Conservation (phyloP, 92 coral and sea anemone genomes). For the Pocillopora grandis region DNA sequence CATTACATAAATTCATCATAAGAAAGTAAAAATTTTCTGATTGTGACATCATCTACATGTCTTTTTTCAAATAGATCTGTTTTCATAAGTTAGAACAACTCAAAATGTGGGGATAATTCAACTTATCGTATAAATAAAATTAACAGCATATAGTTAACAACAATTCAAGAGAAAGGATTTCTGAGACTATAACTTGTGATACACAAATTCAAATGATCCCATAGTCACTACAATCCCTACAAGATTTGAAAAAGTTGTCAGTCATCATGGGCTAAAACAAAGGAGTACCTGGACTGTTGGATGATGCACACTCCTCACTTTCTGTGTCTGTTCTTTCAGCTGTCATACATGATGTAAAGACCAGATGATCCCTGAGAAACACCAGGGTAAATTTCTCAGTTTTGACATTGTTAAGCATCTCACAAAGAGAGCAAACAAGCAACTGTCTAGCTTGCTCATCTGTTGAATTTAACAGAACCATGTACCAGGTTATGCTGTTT, state of each 20-base stretch:
- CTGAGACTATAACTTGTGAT: too few species aligned
- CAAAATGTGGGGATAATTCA: too few species aligned
- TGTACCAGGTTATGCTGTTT: background rate
- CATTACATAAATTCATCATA: too few species aligned
- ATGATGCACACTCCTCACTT: conserved; percentile 21
- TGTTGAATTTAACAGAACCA: conserved; percentile 42
- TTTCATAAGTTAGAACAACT: too few species aligned
- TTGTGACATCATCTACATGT: too few species aligned
- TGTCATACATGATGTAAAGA: conserved; percentile 45
- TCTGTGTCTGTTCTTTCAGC: conserved; percentile 45
- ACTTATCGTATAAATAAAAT: too few species aligned
- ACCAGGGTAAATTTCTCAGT: conserved; percentile 60
- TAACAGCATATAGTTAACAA: too few species aligned
- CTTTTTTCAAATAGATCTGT: too few species aligned
- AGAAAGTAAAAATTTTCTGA: too few species aligned
- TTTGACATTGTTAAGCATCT: conserved; percentile 71
- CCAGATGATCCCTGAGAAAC: conserved; percentile 68
- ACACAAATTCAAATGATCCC: too few species aligned
- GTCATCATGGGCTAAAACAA: background rate
- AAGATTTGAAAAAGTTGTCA: background rate
- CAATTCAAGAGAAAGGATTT: too few species aligned
- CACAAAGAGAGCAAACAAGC: conserved; percentile 63
- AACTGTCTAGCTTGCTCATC: conserved; percentile 59
- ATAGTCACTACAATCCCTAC: too few species aligned
- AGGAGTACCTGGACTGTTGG: conserved; percentile 55